A percentile compares a stretch with the other conserved stretches of the same genome.
Evolutionary conservation across 1,140 invertebrate species (phyloP).

Genomic region (Paralvinella palmiformis): DNA sequence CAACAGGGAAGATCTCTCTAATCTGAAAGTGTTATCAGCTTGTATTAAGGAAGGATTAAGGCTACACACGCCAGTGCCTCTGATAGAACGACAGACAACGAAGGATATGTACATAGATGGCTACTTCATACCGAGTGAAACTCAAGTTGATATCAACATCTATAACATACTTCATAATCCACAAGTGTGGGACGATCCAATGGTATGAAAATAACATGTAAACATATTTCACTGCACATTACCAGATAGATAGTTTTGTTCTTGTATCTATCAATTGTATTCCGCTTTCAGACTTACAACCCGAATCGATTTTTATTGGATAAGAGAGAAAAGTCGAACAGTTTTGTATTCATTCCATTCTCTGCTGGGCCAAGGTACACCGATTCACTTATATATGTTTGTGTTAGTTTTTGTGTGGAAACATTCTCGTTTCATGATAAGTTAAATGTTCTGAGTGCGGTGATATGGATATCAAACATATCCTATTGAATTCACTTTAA

Average conservation of each 20-base stretch:
- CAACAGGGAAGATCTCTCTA: conserved; percentile 30
- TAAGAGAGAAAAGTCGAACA: conserved; percentile 20
- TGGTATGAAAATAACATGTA: neutral
- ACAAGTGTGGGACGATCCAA: conserved; percentile 25
- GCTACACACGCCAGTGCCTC: conserved; percentile 52
- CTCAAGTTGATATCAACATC: conserved; percentile 17
- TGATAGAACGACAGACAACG: conserved; percentile 64
- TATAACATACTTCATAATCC: conserved; percentile 26
- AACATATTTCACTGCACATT: neutral
- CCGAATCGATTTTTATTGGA: conserved; percentile 27
- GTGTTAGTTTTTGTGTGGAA: too few species aligned
- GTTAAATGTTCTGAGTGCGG: too few species aligned
- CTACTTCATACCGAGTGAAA: conserved; percentile 23
- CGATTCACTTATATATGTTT: too few species aligned
- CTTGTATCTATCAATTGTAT: too few species aligned
- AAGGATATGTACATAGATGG: conserved; percentile 55
- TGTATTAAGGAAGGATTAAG: conserved; percentile 49
- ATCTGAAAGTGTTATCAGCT: conserved; percentile 42
- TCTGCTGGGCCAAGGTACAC: conserved; percentile 31
- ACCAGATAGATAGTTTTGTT: neutral
- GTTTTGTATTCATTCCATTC: conserved; percentile 29
- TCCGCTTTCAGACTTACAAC: conserved; percentile 15
- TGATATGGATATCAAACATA: too few species aligned
- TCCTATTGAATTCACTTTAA: too few species aligned
- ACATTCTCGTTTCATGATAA: too few species aligned